Percentiles rank a stretch among this genome's conserved stretches.
Evolutionary conservation across 2,888 invertebrate genomes (phyloP).

Genomic region (Octodonta nipae): DNA sequence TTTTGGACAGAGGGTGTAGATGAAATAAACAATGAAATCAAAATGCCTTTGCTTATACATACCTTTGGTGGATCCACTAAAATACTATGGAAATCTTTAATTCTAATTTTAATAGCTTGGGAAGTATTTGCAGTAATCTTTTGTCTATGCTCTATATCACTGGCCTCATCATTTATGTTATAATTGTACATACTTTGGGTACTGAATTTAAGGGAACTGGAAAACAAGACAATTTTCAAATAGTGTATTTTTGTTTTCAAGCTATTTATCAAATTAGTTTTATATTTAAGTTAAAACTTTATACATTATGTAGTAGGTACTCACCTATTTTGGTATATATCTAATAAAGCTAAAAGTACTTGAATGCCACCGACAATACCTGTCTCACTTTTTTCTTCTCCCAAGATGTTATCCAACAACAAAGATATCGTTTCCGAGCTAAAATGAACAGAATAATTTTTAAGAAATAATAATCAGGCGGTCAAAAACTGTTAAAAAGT

Average conservation of each 20-base stretch:
- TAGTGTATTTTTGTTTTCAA: not conserved
- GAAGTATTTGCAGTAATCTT: conserved; percentile 49
- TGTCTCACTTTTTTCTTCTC: conserved; percentile 49
- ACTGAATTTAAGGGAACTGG: conserved; percentile 25
- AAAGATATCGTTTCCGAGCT: conserved; percentile 48
- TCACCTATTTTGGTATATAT: conserved; percentile 39
- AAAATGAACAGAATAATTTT: conserved; percentile 12
- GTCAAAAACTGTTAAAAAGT: too few species aligned
- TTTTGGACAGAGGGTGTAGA: too few species aligned
- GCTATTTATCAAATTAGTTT: too few species aligned
- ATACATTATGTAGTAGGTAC: too few species aligned
- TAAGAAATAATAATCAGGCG: not conserved
- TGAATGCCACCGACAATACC: conserved; percentile 68
- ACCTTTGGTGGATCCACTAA: conserved; percentile 59
- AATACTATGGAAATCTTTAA: conserved; percentile 57
- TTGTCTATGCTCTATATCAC: conserved; percentile 45
- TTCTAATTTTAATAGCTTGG: conserved; percentile 48
- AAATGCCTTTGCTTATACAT: too few species aligned
- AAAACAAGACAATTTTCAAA: conserved; percentile 9
- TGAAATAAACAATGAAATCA: too few species aligned
- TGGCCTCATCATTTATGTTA: conserved; percentile 34
- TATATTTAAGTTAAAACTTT: too few species aligned
- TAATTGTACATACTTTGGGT: conserved; percentile 25
- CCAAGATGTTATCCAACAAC: conserved; percentile 63
- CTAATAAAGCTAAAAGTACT: conserved; percentile 61